Evolutionary conservation across 2,797 vertebrate genomes (phyloP).

Genomic region (Pelodytes ibericus): DNA sequence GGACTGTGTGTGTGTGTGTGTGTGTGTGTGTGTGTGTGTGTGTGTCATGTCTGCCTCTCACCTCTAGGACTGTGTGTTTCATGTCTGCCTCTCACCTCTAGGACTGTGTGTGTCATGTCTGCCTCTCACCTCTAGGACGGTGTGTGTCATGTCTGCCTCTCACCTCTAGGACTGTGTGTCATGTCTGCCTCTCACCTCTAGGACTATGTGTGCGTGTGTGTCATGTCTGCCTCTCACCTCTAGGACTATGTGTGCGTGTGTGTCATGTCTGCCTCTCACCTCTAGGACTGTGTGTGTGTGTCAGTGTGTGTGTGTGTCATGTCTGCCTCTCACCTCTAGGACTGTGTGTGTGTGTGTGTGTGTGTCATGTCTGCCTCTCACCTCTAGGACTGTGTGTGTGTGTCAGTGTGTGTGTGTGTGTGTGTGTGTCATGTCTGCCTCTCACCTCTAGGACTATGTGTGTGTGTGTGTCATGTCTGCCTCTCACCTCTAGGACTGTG

Average conservation of each 20-base stretch:
- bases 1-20: too few species aligned
- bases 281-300: neutral
- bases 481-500: neutral
- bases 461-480: neutral
- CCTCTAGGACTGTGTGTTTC: too few species aligned
- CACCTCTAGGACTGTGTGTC: constrained; percentile 6
- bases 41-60: too few species aligned
- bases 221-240: too few species aligned
- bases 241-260: neutral
- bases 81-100: neutral
- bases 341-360: neutral
- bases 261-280: too few species aligned
- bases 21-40: too few species aligned
- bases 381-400: neutral
- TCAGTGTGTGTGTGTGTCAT: too few species aligned
- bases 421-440: too few species aligned
- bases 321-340: neutral
- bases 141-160: too few species aligned
- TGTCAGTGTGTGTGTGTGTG: neutral
- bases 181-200: neutral
- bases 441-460: neutral
- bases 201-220: neutral
- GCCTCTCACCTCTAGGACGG: too few species aligned
- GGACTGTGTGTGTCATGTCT: neutral
- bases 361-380: too few species aligned